Evolutionary conservation across 2,797 vertebrate species (phyloP), one percentile per base, ranked within the genome.

Genomic region (Rhabdomys pumilio): DNA sequence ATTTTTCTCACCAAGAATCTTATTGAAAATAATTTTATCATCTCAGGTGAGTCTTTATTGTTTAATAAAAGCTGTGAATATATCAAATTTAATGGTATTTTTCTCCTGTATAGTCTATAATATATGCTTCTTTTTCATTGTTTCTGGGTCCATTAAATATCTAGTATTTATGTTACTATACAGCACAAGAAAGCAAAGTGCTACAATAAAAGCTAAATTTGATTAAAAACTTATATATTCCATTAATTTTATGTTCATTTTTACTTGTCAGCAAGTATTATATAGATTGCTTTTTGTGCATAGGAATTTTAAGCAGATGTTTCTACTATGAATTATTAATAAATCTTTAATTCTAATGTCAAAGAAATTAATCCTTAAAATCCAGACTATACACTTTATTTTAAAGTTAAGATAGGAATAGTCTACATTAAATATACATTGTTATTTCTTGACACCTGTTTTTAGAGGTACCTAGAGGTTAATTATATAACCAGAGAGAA

Each of bases 371-470:
- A 97, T 93, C 57, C 10, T 96, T 93, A 55, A 57, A 95, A 76
- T 96, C 26, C 4, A 97, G 73, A 96, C 72, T 76, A 13, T 47
- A 95, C 9, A 77, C 12, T 96, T 98, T 95, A 95, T 96, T 98
- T 97, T 93, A 63, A 93, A 93, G 91, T 96, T 96, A 93, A 96
- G 67, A 34, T 44, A 94, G 87, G 97, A 44, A 59, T 10, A 4
- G 91, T 91, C 96, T 98, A 84, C 19, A 19, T 97, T 92, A 95
- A 95, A 89, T 47, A 96, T 73, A 72, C 84, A 69, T 53, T 90
- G 63, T 44, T 61, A 93, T 89, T 50, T 67, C 81, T 50, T 93
- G 96, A 72, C 31, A 97, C 92, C 34, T 95, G 77, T 95, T 96
- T 97, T 96, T 73, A 97, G 47, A 89, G 61, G 61, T 65, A 88